Base-by-base conservation (phyloP, 2,888 invertebrate species). In the Cryptophagus acutangulus region DNA sequence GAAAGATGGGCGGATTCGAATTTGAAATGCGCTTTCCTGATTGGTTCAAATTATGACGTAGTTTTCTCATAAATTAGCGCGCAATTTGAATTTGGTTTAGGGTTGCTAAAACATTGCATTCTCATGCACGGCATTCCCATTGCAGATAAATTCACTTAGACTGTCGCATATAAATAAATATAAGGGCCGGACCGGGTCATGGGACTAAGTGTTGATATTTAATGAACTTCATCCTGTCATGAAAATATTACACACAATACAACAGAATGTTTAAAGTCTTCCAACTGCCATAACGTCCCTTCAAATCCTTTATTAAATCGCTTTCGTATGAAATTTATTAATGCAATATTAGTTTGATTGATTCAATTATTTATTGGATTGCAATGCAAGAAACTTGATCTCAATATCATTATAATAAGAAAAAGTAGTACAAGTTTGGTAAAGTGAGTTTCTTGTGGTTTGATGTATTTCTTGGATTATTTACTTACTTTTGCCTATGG, bases 151-250 rank as follows among this genome's bases (percentile, higher is more conserved):
- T 3, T 13, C 31, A 31, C 12, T 31, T 31, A 31, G 31, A 13
- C 31, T 15, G 16, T 31, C 31, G 31, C 15, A 34, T 9, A 34
- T n/a, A n/a, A n/a, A n/a, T n/a, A n/a, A n/a, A n/a, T n/a, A n/a
- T 15, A 38, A 38, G 30, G 37, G 26, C 36, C 25, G 41, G 38
- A 41, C 33, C 45, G 34, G 45, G 45, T 45, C 45, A 45, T 45
- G 38, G 35, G 40, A 36, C 26, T 38, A 37, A 30, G 41, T 36
- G 29, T 40, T 18, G 28, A 26, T 36, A 17, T 17, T 41, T 45
- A 45, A 45, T 45, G 41, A 41, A 36, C 41, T 38, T 28, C 45
- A 41, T 45, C 45, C 45, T 45, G 45, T 41, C 20, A 20, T 9
- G 20, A 20, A 20, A 20, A 20, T 8, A 20, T 20, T 20, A 6